Evolutionary conservation across 2,888 invertebrate species (phyloP).

Genomic region (Physocephala rufipes): DNA sequence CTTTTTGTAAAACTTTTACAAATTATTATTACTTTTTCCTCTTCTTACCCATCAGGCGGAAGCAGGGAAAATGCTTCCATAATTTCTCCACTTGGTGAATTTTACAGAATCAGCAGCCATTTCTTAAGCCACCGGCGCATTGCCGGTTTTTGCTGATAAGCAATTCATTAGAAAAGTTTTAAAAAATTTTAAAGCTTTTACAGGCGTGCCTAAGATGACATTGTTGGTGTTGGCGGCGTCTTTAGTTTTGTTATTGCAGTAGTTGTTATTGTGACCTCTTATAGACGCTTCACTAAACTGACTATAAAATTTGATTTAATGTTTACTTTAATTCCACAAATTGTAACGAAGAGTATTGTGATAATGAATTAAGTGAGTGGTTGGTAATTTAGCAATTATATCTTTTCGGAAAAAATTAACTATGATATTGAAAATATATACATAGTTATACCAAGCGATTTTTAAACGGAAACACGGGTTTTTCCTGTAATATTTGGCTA

Average conservation of each 20-base stretch:
- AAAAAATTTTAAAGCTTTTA: conserved; percentile 3
- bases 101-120: not conserved
- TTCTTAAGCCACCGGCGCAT: no score
- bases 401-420: not conserved
- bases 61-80: no score
- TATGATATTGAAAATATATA: not conserved
- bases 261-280: not conserved
- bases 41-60: conserved; percentile 4
- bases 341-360: conserved; percentile 38
- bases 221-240: not conserved
- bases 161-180: conserved; percentile 32
- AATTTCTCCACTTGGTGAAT: no score
- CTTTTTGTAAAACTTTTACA: conserved; percentile 40
- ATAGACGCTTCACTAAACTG: conserved; percentile 1
- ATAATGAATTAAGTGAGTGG: conserved; percentile 41
- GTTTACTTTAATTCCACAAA: conserved; percentile 15
- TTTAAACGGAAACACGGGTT: no score
- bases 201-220: not conserved
- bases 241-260: conserved; percentile 12
- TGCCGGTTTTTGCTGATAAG: conserved; percentile 20
- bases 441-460: no score
- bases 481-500: not conserved
- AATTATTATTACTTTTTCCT: conserved; percentile 34
- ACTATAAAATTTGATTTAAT: conserved; percentile 2
- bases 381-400: no score